Percentiles rank a stretch among this genome's conserved stretches.
Evolutionary conservation across 2,113 vertebrate genomes (phyloP).

Genomic region (Pangasianodon hypophthalmus): DNA sequence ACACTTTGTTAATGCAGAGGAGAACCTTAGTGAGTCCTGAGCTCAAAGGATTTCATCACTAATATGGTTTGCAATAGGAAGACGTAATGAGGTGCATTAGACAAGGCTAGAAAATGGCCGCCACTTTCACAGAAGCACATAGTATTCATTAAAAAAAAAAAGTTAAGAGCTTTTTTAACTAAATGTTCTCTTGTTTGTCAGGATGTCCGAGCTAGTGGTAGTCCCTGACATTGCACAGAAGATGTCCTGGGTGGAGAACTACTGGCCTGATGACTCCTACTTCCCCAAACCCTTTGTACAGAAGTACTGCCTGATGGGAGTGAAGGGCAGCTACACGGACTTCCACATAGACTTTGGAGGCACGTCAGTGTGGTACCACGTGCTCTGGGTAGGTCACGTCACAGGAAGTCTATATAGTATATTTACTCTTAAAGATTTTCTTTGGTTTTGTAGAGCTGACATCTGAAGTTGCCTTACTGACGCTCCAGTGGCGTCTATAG

Average conservation of each 20-base stretch:
- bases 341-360: conserved; percentile 99
- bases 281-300: conserved; percentile 99
- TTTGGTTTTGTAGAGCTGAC: not conserved
- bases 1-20: not conserved
- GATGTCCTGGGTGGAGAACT: conserved; percentile 99
- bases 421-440: not conserved
- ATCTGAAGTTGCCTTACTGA: not conserved
- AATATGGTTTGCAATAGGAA: too few relatives aligned
- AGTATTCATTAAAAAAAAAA: not conserved
- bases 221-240: conserved; percentile 94
- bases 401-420: not conserved
- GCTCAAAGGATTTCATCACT: not conserved
- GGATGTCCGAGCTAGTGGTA: conserved; percentile 95
- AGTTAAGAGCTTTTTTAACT: not conserved
- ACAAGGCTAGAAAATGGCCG: not conserved
- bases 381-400: conserved; percentile 87
- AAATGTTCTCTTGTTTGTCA: conserved; percentile 60
- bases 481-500: not conserved
- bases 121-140: not conserved
- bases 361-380: conserved; percentile 99
- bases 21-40: not conserved
- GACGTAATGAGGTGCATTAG: too few relatives aligned
- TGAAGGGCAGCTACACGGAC: conserved; percentile 96
- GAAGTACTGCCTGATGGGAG: conserved; percentile 99
- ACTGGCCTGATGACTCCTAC: conserved; percentile 98